phyloP scores from a whole-genome alignment of 2,113 vertebrate species.

The Formicarius rufipectus region DNA sequence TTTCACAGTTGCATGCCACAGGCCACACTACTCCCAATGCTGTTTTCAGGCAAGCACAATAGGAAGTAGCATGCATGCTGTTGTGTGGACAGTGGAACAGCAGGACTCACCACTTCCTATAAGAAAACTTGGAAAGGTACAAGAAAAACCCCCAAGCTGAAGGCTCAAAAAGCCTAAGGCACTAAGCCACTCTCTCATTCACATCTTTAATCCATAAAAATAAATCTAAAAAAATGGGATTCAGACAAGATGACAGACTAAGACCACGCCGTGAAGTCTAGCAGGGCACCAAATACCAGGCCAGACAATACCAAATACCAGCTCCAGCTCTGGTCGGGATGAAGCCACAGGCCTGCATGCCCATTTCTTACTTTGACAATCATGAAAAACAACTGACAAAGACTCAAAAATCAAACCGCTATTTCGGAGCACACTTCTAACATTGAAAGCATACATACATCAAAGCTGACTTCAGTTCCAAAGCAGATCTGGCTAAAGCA shows the following conservation, averaged over 20 bases:
- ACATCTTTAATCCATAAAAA: not conserved
- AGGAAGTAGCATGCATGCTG: not conserved
- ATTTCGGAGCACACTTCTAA: not conserved
- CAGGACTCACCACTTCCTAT: accelerated
- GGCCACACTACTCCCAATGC: not conserved
- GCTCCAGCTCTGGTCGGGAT: not conserved
- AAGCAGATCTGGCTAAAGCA: not conserved
- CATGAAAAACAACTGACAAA: not conserved
- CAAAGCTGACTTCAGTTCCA: not conserved
- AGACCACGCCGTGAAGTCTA: not conserved
- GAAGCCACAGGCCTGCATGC: accelerated
- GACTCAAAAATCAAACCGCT: not conserved
- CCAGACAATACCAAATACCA: not conserved
- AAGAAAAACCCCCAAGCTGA: not conserved
- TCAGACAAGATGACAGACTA: not conserved
- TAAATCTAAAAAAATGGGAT: not conserved
- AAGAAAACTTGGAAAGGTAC: not conserved
- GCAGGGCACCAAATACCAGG: not conserved
- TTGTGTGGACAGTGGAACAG: accelerated
- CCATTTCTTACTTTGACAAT: not conserved
- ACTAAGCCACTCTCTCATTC: not conserved
- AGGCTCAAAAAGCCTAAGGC: not conserved
- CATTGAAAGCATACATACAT: not conserved
- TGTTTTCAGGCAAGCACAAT: not conserved
- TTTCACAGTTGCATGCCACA: not conserved